Percentiles rank a stretch among this genome's conserved stretches.
Evolutionary conservation across 2,113 vertebrate species (phyloP).

Genomic region (mouse (Mus musculus)): DNA sequence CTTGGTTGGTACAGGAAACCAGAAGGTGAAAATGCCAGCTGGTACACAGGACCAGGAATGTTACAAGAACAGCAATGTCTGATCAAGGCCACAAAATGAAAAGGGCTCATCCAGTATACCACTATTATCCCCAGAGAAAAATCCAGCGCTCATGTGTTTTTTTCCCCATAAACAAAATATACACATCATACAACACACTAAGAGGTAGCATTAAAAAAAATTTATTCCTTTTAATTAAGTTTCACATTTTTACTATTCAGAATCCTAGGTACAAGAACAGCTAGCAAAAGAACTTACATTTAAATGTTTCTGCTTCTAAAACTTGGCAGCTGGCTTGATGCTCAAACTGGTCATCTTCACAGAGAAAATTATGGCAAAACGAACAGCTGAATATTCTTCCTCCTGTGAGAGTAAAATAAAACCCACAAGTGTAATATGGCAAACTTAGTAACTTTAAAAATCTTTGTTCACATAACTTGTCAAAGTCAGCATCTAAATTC

Average conservation of each 20-base stretch:
- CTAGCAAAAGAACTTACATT: slow-evolving; percentile 91
- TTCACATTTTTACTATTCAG: slow-evolving; percentile 26
- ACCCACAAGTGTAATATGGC: slow-evolving; percentile 31
- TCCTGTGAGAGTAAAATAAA: slow-evolving; percentile 86
- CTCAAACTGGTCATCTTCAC: slow-evolving; percentile 99
- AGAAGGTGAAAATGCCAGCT: background rate
- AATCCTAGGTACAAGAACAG: slow-evolving; percentile 16
- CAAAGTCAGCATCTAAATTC: background rate
- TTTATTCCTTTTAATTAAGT: slow-evolving; percentile 7
- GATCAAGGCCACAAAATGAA: background rate
- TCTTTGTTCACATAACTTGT: background rate
- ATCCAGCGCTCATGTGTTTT: background rate
- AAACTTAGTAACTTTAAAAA: background rate
- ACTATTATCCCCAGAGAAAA: background rate
- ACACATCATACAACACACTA: background rate
- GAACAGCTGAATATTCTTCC: slow-evolving; percentile 98
- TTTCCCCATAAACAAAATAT: slow-evolving; percentile 5
- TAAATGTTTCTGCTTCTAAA: slow-evolving; percentile 97
- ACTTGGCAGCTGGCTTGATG: slow-evolving; percentile 99
- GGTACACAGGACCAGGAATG: background rate
- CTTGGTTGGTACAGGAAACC: background rate
- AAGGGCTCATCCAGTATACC: background rate
- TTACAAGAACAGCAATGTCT: background rate
- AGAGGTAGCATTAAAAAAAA: background rate
- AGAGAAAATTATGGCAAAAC: slow-evolving; percentile 97